These are phyloP conservation scores for Deilephila elpenor DNA, from an alignment of 2,888 invertebrate species.

Conservation along the genomic window DNA sequence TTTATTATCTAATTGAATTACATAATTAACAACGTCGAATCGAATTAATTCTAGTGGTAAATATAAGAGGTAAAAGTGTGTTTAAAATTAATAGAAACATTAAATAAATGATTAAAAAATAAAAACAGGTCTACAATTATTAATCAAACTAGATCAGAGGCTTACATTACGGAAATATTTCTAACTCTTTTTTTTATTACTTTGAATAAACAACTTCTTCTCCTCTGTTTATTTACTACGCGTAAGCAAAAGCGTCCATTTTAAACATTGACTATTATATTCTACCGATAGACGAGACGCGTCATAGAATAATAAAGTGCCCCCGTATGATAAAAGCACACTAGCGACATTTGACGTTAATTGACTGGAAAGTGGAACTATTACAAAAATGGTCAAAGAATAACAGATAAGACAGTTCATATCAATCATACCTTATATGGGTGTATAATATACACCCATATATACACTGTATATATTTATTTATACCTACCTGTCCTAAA, in stretches of 20 bases:
- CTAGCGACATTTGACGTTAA: too few species aligned
- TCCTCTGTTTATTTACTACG: conserved; percentile 25
- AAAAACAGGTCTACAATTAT: conserved; percentile 46
- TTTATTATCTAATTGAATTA: conserved; percentile 58
- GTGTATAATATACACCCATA: too few species aligned
- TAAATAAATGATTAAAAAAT: conserved; percentile 73
- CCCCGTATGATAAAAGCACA: too few species aligned
- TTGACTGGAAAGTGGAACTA: too few species aligned
- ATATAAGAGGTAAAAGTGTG: conserved; percentile 66
- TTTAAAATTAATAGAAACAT: conserved; percentile 82
- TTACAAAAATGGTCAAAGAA: too few species aligned
- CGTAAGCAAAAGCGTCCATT: conserved; percentile 44
- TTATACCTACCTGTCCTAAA: too few species aligned
- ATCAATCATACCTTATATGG: too few species aligned
- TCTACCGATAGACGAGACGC: too few species aligned
- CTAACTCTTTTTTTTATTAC: conserved; percentile 51
- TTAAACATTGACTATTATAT: too few species aligned
- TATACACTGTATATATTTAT: too few species aligned
- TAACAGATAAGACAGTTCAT: too few species aligned
- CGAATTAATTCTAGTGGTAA: conserved; percentile 76
- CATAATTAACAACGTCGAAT: conserved; percentile 73
- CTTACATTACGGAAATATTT: conserved; percentile 54
- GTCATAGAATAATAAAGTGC: too few species aligned
- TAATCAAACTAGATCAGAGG: conserved; percentile 48
- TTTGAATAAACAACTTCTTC: conserved; percentile 31